Conservation (phyloP, 2,113 vertebrate genomes). For the Stigmatopora argus region DNA sequence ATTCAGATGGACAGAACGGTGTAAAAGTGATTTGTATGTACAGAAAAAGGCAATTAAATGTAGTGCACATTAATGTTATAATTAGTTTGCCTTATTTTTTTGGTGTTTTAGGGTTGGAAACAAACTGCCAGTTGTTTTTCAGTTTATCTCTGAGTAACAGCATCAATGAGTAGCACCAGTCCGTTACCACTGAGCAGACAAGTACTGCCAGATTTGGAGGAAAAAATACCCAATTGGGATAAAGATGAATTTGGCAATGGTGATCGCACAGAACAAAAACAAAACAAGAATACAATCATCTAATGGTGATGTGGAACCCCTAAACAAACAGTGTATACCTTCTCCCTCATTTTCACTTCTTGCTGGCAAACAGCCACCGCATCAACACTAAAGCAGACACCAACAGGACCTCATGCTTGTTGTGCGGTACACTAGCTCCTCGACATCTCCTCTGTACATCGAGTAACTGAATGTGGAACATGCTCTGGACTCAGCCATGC, state of each 20-base stretch:
- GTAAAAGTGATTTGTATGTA: too few species aligned
- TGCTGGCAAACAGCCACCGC: conserved; percentile 10
- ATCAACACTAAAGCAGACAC: conserved; percentile 4
- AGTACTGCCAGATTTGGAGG: conserved; percentile 23
- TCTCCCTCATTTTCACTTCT: conserved; percentile 35
- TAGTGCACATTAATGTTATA: too few species aligned
- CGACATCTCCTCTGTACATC: conserved; percentile 28
- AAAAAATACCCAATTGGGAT: conserved; percentile 20
- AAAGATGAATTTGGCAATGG: conserved; percentile 16
- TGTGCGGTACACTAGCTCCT: neutral
- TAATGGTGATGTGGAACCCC: conserved; percentile 54
- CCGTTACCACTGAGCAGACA: conserved; percentile 16
- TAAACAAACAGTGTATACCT: conserved; percentile 15
- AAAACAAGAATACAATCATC: conserved; percentile 39
- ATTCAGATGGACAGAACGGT: too few species aligned
- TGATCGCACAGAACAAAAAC: conserved; percentile 8
- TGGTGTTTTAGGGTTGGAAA: conserved; percentile 61
- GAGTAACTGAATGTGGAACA: conserved; percentile 27
- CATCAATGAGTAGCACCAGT: conserved; percentile 50
- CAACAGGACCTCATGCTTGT: conserved; percentile 2
- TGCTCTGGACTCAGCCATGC: conserved; percentile 7
- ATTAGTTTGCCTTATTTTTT: neutral
- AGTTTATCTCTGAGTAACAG: conserved; percentile 50
- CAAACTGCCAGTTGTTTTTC: conserved; percentile 62
- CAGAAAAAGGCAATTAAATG: too few species aligned